A percentile compares a stretch with the other conserved stretches of the same genome.
phyloP scores from a whole-genome alignment of 2,113 vertebrate genomes.

The Epinephelus fuscoguttatus region DNA sequence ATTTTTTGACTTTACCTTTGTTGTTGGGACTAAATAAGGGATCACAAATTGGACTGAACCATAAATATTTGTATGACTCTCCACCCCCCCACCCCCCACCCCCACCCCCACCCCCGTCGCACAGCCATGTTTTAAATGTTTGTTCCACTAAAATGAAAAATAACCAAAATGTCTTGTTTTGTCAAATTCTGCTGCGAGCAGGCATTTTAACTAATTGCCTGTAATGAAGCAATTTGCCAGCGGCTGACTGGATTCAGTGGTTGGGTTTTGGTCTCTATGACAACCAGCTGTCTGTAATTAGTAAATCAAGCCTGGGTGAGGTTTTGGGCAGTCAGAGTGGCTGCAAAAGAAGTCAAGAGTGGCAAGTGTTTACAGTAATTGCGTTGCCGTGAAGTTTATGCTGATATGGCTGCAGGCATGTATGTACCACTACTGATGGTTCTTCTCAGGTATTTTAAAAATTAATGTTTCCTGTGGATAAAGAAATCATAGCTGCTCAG shows the following conservation, averaged over 20 bases:
- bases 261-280: constrained; percentile 66
- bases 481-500: constrained; percentile 12
- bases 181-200: constrained; percentile 22
- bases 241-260: constrained; percentile 57
- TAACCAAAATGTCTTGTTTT: constrained; percentile 3
- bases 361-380: constrained; percentile 20
- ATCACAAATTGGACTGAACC: neutral
- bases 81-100: too few relatives aligned
- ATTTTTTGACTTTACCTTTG: neutral
- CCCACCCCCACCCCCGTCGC: too few relatives aligned
- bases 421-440: constrained; percentile 12
- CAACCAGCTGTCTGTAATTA: constrained; percentile 80
- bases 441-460: constrained; percentile 62
- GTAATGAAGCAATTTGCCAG: constrained; percentile 69
- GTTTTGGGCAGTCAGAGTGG: constrained; percentile 36
- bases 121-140: neutral
- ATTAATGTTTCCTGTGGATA: constrained; percentile 14
- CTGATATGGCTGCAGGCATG: constrained; percentile 45
- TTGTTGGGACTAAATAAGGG: neutral
- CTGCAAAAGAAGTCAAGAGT: constrained; percentile 49
- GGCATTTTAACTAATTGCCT: constrained; percentile 58
- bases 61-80: neutral
- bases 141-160: constrained; percentile 33
- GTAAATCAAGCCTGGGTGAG: constrained; percentile 66
- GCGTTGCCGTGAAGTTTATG: constrained; percentile 21